These are phyloP conservation scores for Clamator glandarius DNA, from an alignment of 2,797 vertebrate species.

Conservation along the genomic window DNA sequence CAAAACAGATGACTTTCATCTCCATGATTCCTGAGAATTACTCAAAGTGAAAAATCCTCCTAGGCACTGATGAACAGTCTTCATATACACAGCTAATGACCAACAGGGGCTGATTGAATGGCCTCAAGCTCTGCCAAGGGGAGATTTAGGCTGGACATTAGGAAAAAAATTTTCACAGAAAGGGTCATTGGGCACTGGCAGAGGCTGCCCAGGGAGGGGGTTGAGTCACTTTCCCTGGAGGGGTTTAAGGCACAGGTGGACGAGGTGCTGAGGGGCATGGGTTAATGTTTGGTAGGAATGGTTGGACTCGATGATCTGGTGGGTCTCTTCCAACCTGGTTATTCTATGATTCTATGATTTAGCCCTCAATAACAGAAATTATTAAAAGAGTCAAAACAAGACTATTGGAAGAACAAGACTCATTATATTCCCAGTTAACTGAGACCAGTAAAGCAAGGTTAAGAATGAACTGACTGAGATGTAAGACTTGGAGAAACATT, in stretches of 20 bases:
- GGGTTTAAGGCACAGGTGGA: too few species aligned
- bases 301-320: too few species aligned
- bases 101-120: background rate
- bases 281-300: too few species aligned
- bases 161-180: too few species aligned
- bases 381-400: background rate
- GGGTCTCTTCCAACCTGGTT: too few species aligned
- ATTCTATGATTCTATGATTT: too few species aligned
- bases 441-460: background rate
- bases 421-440: background rate
- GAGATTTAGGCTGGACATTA: too few species aligned
- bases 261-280: too few species aligned
- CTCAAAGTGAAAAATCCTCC: constrained; percentile 15
- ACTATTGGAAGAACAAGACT: background rate
- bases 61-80: background rate
- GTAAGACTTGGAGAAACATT: background rate
- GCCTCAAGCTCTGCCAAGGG: too few species aligned
- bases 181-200: too few species aligned
- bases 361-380: background rate
- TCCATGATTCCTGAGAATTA: background rate
- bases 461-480: background rate
- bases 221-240: too few species aligned
- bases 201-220: too few species aligned
- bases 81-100: background rate
- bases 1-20: constrained; percentile 6